Evolutionary conservation across 2,888 invertebrate genomes (phyloP).

Genomic region (Brenthis ino): DNA sequence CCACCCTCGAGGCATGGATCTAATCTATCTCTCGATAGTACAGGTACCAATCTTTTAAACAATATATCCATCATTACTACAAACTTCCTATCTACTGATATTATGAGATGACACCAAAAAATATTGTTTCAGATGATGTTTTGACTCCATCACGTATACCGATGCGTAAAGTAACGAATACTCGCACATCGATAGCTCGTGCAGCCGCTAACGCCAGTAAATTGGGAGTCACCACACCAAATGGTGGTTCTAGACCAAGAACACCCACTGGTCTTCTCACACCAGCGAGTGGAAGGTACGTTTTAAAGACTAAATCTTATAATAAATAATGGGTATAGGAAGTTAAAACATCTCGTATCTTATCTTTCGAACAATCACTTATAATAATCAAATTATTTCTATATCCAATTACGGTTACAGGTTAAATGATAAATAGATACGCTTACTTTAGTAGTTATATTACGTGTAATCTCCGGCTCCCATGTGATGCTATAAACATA

Average conservation of each 20-base stretch:
- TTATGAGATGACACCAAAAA: too few species aligned
- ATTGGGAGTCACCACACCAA: constrained; percentile 81
- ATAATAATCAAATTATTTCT: constrained; percentile 2
- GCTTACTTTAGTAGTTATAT: not conserved
- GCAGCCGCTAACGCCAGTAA: constrained; percentile 84
- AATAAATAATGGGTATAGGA: not conserved
- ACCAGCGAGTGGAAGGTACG: constrained; percentile 89
- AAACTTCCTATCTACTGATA: not conserved
- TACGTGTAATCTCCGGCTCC: not conserved
- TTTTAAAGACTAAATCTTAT: constrained; percentile 21
- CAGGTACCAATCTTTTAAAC: constrained; percentile 80
- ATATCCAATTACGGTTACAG: constrained; percentile 9
- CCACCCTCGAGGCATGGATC: constrained; percentile 97
- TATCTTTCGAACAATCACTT: not conserved
- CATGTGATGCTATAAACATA: not conserved
- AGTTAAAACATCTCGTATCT: too few species aligned
- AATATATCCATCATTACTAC: not conserved
- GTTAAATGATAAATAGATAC: constrained; percentile 7
- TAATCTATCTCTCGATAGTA: constrained; percentile 93
- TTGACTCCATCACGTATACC: constrained; percentile 91
- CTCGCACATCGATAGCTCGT: constrained; percentile 78
- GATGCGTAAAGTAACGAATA: constrained; percentile 85
- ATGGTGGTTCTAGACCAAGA: constrained; percentile 85
- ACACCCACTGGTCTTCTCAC: constrained; percentile 91
- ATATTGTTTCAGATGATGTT: constrained; percentile 83